These are phyloP conservation scores for Hafferia zeledoni DNA, from an alignment of 2,797 vertebrate species.

Conservation along the genomic window DNA sequence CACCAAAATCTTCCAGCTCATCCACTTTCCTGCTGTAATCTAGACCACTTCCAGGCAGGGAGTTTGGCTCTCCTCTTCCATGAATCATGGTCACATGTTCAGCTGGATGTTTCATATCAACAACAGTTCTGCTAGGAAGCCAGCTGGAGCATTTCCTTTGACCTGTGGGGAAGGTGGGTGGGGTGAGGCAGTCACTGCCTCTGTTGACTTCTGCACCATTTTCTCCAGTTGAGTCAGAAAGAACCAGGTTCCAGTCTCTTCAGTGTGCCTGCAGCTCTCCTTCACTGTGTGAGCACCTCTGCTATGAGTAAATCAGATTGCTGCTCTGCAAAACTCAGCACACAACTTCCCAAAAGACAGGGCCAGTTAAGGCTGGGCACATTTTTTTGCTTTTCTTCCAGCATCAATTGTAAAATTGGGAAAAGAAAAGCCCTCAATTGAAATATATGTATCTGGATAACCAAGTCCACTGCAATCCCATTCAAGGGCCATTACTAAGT, in stretches of 20 bases:
- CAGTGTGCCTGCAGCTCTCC: not conserved
- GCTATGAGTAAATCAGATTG: not conserved
- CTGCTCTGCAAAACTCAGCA: not conserved
- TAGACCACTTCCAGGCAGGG: not conserved
- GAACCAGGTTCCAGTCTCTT: not conserved
- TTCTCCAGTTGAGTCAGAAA: not conserved
- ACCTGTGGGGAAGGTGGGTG: not conserved
- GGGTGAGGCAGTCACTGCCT: not conserved
- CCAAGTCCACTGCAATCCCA: not conserved
- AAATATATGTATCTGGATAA: not conserved
- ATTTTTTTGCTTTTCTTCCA: not conserved
- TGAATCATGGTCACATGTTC: not conserved
- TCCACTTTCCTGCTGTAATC: not conserved
- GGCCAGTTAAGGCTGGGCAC: not conserved
- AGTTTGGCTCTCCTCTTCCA: not conserved
- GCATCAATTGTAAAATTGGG: not conserved
- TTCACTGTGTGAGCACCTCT: not conserved
- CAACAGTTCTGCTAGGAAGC: not conserved
- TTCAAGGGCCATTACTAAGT: not conserved
- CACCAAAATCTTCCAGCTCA: not conserved
- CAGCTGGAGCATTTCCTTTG: not conserved
- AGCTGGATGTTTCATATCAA: not conserved
- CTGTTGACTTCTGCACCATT: not conserved
- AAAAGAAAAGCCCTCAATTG: not conserved
- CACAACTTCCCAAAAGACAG: not conserved